Base-by-base conservation (phyloP, 1,140 invertebrate genomes). In the Homarus americanus region DNA sequence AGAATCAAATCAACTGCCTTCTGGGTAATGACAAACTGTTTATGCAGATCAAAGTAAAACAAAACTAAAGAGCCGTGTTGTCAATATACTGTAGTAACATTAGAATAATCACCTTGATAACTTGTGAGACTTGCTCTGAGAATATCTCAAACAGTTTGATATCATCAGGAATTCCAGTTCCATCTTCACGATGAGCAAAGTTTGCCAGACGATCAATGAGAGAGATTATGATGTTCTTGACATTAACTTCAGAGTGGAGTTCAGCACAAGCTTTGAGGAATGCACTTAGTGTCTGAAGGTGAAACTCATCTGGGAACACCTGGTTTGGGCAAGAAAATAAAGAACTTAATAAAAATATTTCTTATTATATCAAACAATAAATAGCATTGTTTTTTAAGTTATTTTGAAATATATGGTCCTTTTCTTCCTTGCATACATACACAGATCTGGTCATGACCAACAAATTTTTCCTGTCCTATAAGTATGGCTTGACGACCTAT, bases 221-320 rank as follows among this genome's bases (percentile, higher is more conserved):
- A 32, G 98, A 97, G 93, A 99, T 99, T 82, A 99, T 98, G 90
- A 99, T 99, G 93, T 99, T 99, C 94, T 99, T 99, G 4, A 99
- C 98, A 94, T 99, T 99, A 0, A 99, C 99, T 87, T 97, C 97
- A 49, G 96, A 96, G 94, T 99, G 98, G 0, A 99, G 95, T 94
- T 99, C 98, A 1, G 98, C 98, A 94, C 99, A 99, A 0, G 99
- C 99, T 94, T 98, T 98, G 15, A 99, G 95, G 94, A 99, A 99
- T 49, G 97, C 96, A 94, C 97, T 97, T 38, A 99, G 95, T 0
- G 98, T 99, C 92, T 98, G 97, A 93, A 99, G 95, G 95, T 99
- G 99, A 94, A 99, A 99, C 94, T 99, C 99, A 94, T 99, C 99
- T 1, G 99, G 99, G 94, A 99, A 99, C 24, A 99, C 98, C 97